Base-by-base conservation (phyloP, 2,888 invertebrate species). In the Agrilus cyanescens region DNA sequence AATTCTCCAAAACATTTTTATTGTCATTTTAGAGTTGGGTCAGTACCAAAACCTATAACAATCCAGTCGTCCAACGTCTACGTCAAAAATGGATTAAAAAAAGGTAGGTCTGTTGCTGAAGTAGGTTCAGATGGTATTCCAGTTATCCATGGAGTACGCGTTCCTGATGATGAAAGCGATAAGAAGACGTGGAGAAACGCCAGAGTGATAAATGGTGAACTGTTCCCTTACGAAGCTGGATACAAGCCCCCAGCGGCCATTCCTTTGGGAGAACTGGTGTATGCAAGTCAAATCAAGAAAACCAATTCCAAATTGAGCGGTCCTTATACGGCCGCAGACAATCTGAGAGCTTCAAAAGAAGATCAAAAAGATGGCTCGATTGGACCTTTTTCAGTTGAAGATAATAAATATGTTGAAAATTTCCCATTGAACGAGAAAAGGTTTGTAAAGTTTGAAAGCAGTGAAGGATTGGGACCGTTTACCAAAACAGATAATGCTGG, bases 181-280 rank as follows among this genome's bases (percentile, higher is more conserved):
- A 65, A 67, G 16, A 84, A 85, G 60, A 82, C 81, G 0, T 90
- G 89, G 89, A 73, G 90, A 41, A 90, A 90, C 63, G 90, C 89
- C 1, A 73, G 89, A 49, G 88, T 90, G 12, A 85, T 90, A 36
- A 88, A 90, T 57, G 85, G 86, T 41, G 80, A 85, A 61, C 65
- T 90, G 38, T 71, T 84, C 36, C 83, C 85, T 13, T 83, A 85
- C 53, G 82, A 82, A 37, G 75, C 79, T 55, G 80, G 77, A 5
- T 78, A 80, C 50, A 73, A 74, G 46, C 79, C 80, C 38, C 76
- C 78, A 2, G 75, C 74, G 49, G 76, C 75, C 37, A 70, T 76
- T 14, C 70, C 76, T 2, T 68, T 76, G 42, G 73, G 74, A 1
- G 74, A 77, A 48, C 66, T 74, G 3, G 71, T 75, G 33, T 73